A percentile compares a stretch with the other conserved stretches of the same genome.
These are phyloP conservation scores for Microchirus variegatus DNA, from an alignment of 2,797 vertebrate genomes.

Conservation along the genomic window DNA sequence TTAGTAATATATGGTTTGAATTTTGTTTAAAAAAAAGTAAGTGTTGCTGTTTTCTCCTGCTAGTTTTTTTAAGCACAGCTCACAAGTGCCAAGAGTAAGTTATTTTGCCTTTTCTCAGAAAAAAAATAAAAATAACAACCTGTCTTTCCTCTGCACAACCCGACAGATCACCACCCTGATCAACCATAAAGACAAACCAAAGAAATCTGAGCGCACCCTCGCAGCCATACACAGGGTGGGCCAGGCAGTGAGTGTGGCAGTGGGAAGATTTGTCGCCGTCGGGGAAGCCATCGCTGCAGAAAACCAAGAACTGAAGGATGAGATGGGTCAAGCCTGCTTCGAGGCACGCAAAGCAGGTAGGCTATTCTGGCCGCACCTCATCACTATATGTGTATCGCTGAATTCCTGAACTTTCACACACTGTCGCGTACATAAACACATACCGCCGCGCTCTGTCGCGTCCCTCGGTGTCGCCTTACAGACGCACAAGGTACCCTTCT, in stretches of 20 bases:
- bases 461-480: too few species aligned
- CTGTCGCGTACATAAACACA: neutral
- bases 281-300: constrained; percentile 96
- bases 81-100: neutral
- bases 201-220: constrained; percentile 93
- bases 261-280: constrained; percentile 94
- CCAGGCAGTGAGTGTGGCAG: constrained; percentile 93
- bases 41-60: neutral
- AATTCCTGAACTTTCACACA: constrained; percentile 11
- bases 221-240: constrained; percentile 94
- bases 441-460: too few species aligned
- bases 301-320: constrained; percentile 95
- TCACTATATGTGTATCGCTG: neutral
- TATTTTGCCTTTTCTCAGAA: neutral
- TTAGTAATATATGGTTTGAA: neutral
- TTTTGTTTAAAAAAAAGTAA: neutral
- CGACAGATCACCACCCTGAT: constrained; percentile 97
- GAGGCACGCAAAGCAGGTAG: constrained; percentile 95
- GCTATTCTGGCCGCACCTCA: constrained; percentile 1
- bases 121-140: too few species aligned
- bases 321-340: constrained; percentile 94
- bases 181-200: constrained; percentile 97
- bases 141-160: constrained; percentile 1
- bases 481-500: too few species aligned
- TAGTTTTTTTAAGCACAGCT: neutral